phyloP scores from a whole-genome alignment of 2,797 vertebrate genomes.

The Notolabrus celidotus region DNA sequence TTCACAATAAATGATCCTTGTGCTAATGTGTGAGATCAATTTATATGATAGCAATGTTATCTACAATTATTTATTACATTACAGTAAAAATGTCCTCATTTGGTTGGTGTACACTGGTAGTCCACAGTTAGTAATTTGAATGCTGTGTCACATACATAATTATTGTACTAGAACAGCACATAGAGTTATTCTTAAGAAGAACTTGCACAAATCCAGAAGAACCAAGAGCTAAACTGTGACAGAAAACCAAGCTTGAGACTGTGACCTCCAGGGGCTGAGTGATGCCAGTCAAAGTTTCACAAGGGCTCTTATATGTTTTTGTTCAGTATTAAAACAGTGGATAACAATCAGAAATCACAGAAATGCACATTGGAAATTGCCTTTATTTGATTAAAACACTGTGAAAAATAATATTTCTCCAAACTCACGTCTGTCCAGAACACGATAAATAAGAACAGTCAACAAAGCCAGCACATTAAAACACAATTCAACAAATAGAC shows the following conservation, averaged over 20 bases:
- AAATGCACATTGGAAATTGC: slow-evolving; percentile 8
- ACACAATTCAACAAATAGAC: slow-evolving; percentile 12
- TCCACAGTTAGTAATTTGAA: too few species aligned
- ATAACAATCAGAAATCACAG: slow-evolving; percentile 1
- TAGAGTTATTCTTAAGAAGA: too few species aligned
- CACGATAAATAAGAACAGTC: slow-evolving; percentile 44
- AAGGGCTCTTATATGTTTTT: neutral
- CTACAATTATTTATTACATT: too few species aligned
- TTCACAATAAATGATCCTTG: too few species aligned
- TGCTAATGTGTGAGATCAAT: too few species aligned
- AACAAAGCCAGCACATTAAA: neutral
- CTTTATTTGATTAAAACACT: slow-evolving; percentile 70
- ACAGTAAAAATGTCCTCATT: too few species aligned
- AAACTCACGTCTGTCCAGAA: slow-evolving; percentile 17
- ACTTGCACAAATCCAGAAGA: too few species aligned
- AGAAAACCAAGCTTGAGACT: neutral
- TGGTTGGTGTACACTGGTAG: too few species aligned
- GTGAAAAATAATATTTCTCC: neutral
- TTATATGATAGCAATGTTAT: too few species aligned
- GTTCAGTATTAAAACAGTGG: neutral
- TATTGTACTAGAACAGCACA: too few species aligned
- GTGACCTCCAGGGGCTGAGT: slow-evolving; percentile 34
- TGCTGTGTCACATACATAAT: too few species aligned
- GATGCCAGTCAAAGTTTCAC: neutral
- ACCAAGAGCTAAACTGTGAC: too few species aligned